Conservation (phyloP, 2,797 vertebrate genomes). For the Sciurus carolinensis region DNA sequence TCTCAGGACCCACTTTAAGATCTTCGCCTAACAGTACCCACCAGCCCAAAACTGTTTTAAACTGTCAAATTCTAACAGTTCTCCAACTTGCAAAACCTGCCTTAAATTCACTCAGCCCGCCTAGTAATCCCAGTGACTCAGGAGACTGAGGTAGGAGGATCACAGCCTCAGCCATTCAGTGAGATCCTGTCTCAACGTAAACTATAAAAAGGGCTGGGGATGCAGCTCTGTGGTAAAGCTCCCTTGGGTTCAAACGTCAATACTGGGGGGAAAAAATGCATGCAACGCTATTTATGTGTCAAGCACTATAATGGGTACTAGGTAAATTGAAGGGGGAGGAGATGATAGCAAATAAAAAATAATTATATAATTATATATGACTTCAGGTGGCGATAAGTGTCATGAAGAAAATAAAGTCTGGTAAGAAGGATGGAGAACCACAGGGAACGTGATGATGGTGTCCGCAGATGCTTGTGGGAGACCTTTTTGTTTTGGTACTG, state of each 20-base stretch:
- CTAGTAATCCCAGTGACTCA: too few relatives aligned
- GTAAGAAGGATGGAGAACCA: background rate
- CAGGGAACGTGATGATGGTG: background rate
- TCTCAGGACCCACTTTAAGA: background rate
- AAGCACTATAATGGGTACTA: background rate
- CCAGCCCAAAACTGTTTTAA: background rate
- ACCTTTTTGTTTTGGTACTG: background rate
- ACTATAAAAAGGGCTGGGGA: too few relatives aligned
- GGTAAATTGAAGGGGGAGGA: background rate
- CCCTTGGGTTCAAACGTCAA: too few relatives aligned
- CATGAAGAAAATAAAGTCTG: background rate
- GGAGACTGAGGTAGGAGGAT: too few relatives aligned
- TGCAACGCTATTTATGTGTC: background rate
- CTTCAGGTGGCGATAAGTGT: background rate
- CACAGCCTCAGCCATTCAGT: too few relatives aligned
- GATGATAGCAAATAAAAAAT: background rate
- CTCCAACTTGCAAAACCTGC: background rate
- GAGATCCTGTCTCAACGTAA: too few relatives aligned
- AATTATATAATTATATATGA: background rate
- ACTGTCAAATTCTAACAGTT: background rate
- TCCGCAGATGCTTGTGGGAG: background rate
- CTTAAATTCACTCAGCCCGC: background rate
- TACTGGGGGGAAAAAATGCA: too few relatives aligned
- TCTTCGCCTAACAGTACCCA: background rate
- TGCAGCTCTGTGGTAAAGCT: too few relatives aligned